phyloP scores from a whole-genome alignment of 1,140 invertebrate species.

The Drosophila ficusphila region DNA sequence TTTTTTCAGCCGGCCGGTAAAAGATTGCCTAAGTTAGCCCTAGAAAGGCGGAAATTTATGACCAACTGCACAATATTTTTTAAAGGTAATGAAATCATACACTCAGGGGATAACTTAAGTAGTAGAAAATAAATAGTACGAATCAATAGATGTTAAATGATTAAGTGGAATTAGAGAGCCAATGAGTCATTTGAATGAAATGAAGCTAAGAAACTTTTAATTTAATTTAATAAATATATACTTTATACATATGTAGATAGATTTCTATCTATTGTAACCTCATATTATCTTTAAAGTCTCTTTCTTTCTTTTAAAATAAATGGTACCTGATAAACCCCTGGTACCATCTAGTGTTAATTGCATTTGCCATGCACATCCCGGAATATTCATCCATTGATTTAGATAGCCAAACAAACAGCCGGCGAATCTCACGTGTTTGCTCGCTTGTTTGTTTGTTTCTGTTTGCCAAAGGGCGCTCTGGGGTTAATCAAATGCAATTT shows the following conservation, averaged over 20 bases:
- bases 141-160: too few species aligned
- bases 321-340: neutral
- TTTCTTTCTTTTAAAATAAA: too few species aligned
- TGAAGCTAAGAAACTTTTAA: too few species aligned
- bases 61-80: neutral
- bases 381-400: constrained; percentile 21
- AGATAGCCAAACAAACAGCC: constrained; percentile 19
- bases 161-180: too few species aligned
- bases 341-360: constrained; percentile 1
- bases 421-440: constrained; percentile 18
- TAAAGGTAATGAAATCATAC: neutral
- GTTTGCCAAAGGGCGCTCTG: constrained; percentile 30
- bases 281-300: too few species aligned
- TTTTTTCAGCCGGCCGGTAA: constrained; percentile 10
- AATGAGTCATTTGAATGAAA: too few species aligned
- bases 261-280: too few species aligned
- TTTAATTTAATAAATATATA: neutral
- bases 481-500: constrained; percentile 58
- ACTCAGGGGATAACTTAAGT: neutral
- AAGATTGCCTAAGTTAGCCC: constrained; percentile 49
- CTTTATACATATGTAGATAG: too few species aligned
- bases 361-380: neutral
- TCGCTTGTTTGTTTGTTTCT: constrained; percentile 18
- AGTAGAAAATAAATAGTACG: too few species aligned
- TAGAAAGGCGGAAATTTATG: constrained; percentile 32